Evolutionary conservation across 1,140 invertebrate genomes (phyloP).

Genomic region (Luehdorfia chinensis): DNA sequence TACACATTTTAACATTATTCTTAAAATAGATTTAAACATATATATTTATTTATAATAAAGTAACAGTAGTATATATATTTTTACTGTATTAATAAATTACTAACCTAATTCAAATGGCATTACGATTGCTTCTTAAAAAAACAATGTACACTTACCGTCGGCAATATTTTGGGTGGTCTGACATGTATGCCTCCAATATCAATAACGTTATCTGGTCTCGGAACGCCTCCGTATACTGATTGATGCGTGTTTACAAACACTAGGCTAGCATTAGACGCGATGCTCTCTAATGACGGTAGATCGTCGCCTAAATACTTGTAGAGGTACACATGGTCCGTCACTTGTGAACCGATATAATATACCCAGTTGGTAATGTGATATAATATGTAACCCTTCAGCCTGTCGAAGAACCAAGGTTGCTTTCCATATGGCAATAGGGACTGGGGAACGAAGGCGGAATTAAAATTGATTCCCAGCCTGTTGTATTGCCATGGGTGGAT

Average conservation of each 20-base stretch:
- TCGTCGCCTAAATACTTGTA: constrained; percentile 77
- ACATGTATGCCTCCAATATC: constrained; percentile 80
- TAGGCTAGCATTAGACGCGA: constrained; percentile 77
- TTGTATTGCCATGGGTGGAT: constrained; percentile 79
- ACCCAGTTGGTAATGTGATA: constrained; percentile 72
- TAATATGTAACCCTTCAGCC: constrained; percentile 76
- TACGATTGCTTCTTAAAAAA: too few species aligned
- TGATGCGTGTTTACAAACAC: constrained; percentile 80
- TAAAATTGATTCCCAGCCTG: constrained; percentile 76
- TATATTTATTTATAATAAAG: too few species aligned
- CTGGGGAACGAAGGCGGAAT: constrained; percentile 78
- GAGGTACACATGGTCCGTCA: constrained; percentile 74
- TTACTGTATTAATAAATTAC: too few species aligned
- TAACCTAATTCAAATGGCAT: too few species aligned
- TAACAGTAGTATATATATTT: too few species aligned
- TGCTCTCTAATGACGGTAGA: constrained; percentile 75
- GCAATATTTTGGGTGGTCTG: constrained; percentile 56
- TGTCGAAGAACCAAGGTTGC: constrained; percentile 77
- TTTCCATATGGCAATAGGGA: constrained; percentile 70
- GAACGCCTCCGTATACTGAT: constrained; percentile 68
- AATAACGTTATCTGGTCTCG: constrained; percentile 77
- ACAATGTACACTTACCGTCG: constrained; percentile 64
- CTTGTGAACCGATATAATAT: constrained; percentile 69
- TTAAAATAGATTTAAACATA: too few species aligned
- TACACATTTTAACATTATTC: too few species aligned